phyloP scores from a whole-genome alignment of 2,888 invertebrate species.

The Lypha dubia region DNA sequence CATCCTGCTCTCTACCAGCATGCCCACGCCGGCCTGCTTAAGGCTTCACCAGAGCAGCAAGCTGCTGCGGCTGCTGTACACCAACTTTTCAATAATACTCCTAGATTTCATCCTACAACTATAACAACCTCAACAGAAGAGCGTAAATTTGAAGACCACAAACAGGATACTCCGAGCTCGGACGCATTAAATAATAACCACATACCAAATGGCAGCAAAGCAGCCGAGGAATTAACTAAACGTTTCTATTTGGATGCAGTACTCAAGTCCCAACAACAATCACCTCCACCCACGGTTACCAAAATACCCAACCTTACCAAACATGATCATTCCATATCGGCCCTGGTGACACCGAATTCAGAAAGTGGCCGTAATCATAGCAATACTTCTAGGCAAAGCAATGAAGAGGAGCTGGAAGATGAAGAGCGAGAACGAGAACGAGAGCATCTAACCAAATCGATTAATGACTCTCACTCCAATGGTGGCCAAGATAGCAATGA shows the following conservation, averaged over 20 bases:
- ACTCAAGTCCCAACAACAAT: conserved; percentile 86
- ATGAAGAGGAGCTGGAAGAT: conserved; percentile 75
- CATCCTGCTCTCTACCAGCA: conserved; percentile 85
- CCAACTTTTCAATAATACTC: conserved; percentile 79
- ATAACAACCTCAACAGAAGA: conserved; percentile 47
- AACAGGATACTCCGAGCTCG: conserved; percentile 78
- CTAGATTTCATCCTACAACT: conserved; percentile 74
- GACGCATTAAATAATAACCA: conserved; percentile 82
- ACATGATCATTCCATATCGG: conserved; percentile 80
- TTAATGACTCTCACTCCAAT: conserved; percentile 60
- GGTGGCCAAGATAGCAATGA: conserved; percentile 67
- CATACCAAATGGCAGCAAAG: conserved; percentile 84
- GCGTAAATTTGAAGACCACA: conserved; percentile 45
- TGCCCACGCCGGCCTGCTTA: conserved; percentile 82
- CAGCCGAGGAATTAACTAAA: conserved; percentile 87
- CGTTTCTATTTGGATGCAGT: conserved; percentile 90
- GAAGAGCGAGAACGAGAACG: conserved; percentile 22
- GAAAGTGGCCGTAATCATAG: conserved; percentile 80
- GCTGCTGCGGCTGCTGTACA: conserved; percentile 79
- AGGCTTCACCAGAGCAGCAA: conserved; percentile 81
- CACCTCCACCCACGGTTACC: conserved; percentile 75
- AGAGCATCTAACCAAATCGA: conserved; percentile 34
- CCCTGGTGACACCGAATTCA: conserved; percentile 82
- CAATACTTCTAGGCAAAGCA: conserved; percentile 77
- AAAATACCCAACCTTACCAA: conserved; percentile 77